These are phyloP conservation scores for Esox masquinongy DNA, from an alignment of 2,797 vertebrate species.

Conservation along the genomic window DNA sequence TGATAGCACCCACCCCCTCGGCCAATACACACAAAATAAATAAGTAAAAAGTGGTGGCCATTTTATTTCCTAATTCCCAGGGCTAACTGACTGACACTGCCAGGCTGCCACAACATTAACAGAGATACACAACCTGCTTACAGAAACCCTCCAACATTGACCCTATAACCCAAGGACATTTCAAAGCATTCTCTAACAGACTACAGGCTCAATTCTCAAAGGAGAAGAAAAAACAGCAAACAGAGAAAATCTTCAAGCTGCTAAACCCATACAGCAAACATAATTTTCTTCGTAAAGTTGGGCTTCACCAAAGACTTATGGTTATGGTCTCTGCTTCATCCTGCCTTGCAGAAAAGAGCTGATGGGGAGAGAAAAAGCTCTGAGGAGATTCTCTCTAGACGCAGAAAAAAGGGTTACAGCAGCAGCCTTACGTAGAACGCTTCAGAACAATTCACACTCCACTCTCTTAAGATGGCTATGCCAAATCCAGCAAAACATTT, in stretches of 20 bases:
- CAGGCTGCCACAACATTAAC: slow-evolving; percentile 41
- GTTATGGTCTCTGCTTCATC: neutral
- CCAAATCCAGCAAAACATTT: slow-evolving; percentile 54
- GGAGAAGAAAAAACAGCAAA: slow-evolving; percentile 48
- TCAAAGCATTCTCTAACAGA: slow-evolving; percentile 47
- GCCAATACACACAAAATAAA: slow-evolving; percentile 41
- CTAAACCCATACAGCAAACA: slow-evolving; percentile 41
- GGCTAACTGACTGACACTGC: slow-evolving; percentile 33
- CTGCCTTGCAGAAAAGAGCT: neutral
- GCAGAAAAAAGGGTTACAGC: neutral
- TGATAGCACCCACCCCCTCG: slow-evolving; percentile 37
- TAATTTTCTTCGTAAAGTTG: neutral
- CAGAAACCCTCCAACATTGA: slow-evolving; percentile 43
- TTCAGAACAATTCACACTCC: slow-evolving; percentile 50
- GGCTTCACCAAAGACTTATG: neutral
- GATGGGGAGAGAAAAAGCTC: neutral
- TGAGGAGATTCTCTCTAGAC: slow-evolving; percentile 15
- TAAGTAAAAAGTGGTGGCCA: slow-evolving; percentile 37
- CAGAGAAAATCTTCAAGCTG: slow-evolving; percentile 41
- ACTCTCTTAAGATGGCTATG: slow-evolving; percentile 23
- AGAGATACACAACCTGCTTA: slow-evolving; percentile 34
- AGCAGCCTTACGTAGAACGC: slow-evolving; percentile 42
- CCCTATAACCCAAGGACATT: slow-evolving; percentile 39
- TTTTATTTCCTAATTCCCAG: slow-evolving; percentile 26
- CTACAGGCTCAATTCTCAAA: slow-evolving; percentile 55